A percentile compares a stretch with the other conserved stretches of the same genome.
phyloP scores from a whole-genome alignment of 2,888 invertebrate genomes.

The Morinoia aosen region DNA sequence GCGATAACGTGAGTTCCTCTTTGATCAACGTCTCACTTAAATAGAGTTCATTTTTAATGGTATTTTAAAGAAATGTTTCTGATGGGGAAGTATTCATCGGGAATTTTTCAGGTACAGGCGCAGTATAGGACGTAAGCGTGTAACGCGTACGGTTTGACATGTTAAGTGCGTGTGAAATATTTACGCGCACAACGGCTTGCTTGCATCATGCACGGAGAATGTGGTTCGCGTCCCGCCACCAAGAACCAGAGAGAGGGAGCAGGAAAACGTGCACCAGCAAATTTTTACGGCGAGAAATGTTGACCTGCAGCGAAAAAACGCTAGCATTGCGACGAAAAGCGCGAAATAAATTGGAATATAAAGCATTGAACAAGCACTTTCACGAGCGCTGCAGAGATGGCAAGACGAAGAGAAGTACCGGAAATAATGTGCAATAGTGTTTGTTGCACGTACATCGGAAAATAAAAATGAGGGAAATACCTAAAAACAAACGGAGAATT shows the following conservation, averaged over 20 bases:
- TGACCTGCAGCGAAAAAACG: neutral
- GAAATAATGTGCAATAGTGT: neutral
- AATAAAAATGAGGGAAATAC: neutral
- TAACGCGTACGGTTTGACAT: neutral
- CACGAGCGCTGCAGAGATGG: neutral
- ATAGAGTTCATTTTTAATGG: neutral
- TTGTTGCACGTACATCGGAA: neutral
- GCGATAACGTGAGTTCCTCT: neutral
- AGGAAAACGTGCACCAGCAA: neutral
- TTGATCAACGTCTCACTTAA: neutral
- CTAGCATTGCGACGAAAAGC: neutral
- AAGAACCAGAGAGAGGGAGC: neutral
- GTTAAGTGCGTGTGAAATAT: neutral
- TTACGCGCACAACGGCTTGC: neutral
- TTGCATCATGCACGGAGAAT: neutral
- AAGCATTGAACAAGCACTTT: neutral
- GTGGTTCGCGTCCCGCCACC: neutral
- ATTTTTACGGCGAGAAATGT: neutral
- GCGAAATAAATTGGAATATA: neutral
- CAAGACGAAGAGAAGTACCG: neutral
- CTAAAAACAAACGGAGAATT: neutral
- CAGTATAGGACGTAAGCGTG: neutral
- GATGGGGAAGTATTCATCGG: neutral
- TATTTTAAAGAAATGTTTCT: neutral
- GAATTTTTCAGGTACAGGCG: neutral